Evolutionary conservation across 2,797 vertebrate species (phyloP), one percentile per base, ranked within the genome.

Genomic region (Vipera latastei): DNA sequence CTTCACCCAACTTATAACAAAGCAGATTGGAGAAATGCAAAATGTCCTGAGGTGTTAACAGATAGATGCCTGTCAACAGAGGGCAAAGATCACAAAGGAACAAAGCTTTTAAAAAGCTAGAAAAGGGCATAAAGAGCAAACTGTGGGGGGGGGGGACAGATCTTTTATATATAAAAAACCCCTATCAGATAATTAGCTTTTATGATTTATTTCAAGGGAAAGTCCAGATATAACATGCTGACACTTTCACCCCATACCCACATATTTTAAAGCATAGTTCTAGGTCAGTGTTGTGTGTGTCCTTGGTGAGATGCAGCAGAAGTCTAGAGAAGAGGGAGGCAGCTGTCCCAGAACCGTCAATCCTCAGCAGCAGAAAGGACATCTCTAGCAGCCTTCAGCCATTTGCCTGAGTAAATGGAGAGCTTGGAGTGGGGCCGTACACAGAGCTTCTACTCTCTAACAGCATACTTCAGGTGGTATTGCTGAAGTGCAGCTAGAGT

Each of bases 11-110:
- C 2, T 86, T 87, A 25, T 32, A 22, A 91, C 61, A 14, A 56
- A 69, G 60, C 2, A 91, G 44, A 28, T 44, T 91, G 86, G 57
- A 91, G 56, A 78, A 89, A 87, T 20, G 85, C 92, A 94, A 94
- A 93, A 18, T 48, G 88, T 91, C 63, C 11, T 90, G 89, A 87
- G 59, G 92, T 0, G 65, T 95, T 95, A 94, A 93, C 92, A 87
- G 94, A 55, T 86, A 91, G 93, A 90, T 56, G 2, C 1, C 0
- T 32, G 32, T 92, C 92, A 92, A 93, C 20, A 48, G 20, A 48
- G 8, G 8, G 38, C 73, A 83, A 83, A 83, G 20, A 83, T 83
- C 20, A 44, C 38, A 22, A 25, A 48, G 18, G 20, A 83, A 48
- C 44, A 48, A 12, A 83, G 38, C 73, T 78, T 78, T 78, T 44